Base-by-base conservation (phyloP, 1,140 invertebrate species). In the Papilio glaucus region DNA sequence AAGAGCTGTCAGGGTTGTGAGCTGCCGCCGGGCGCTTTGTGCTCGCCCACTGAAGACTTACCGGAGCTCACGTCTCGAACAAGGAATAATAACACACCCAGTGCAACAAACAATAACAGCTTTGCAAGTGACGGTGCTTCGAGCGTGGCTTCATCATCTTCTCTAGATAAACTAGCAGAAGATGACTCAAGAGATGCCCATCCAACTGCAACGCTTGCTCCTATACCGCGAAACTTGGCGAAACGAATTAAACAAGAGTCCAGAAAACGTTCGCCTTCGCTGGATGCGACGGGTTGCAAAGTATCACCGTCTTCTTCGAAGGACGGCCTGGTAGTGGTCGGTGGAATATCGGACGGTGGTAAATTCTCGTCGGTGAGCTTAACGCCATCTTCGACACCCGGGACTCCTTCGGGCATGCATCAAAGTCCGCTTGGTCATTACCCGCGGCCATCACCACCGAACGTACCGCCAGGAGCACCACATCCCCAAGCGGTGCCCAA, bases 1-100 rank as follows among this genome's bases (percentile, higher is more conserved):
- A 98, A 98, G 89, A 98, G 97, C 85, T 98, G 97, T 92, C 97
- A 98, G 94, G 97, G 97, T 83, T 97, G 97, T 92, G 97, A 98
- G 93, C 95, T 98, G 87, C 95, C 96, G 13, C 93, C 95, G 12
- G 94, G 94, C n/a, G 94, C 94, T 79, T 84, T 95, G 4, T 95
- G 95, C 78, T 95, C 95, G 29, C 95, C 96, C 24, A 68, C 86
- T 12, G 96, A 96, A 79, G 96, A 97, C 87, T 93, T 96, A 37
- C 95, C 95, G 13, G 96, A 97, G 78, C 94, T 96, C 21, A 94
- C 95, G 38, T 94, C 96, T 12, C 95, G 95, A 13, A 94, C 96
- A 65, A 94, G 95, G 13, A 96, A 96, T 84, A 97, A 96, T 76
- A 97, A 97, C 79, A 96, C 96, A 24, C 95, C 96, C 1, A 95